Conservation (phyloP, 2,113 vertebrate species). For the Notarius quadriscutis region DNA sequence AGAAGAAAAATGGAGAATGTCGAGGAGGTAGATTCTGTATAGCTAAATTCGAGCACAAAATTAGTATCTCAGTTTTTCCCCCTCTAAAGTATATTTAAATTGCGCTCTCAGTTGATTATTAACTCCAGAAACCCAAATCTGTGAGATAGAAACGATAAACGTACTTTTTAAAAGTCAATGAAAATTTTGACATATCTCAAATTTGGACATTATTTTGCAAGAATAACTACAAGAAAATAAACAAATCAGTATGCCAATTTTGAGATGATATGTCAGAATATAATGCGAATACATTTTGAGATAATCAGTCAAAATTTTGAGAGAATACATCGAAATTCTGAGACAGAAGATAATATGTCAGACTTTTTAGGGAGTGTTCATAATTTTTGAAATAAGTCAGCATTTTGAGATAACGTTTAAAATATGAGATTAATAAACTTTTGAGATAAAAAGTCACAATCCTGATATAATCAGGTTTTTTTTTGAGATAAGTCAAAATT, state of each 20-base stretch:
- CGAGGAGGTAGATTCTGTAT: no score
- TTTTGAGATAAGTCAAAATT: no score
- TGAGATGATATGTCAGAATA: neutral
- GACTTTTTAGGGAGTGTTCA: neutral
- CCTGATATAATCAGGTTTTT: neutral
- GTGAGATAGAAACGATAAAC: neutral
- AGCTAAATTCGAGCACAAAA: neutral
- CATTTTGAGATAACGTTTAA: neutral
- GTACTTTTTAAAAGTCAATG: no score
- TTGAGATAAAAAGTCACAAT: neutral
- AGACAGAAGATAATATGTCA: neutral
- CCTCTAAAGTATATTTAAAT: neutral
- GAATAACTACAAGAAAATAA: neutral
- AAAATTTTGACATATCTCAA: neutral
- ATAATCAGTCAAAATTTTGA: neutral
- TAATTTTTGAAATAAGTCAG: neutral
- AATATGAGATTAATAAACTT: neutral
- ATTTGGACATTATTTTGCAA: neutral
- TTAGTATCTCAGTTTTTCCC: neutral
- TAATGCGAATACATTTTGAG: neutral
- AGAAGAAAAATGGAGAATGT: neutral
- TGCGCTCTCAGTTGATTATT: neutral
- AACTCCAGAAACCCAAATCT: neutral
- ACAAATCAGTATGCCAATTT: neutral
- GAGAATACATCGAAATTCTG: neutral